phyloP scores from a whole-genome alignment of 2,797 vertebrate genomes.

The Coregonus sp. region DNA sequence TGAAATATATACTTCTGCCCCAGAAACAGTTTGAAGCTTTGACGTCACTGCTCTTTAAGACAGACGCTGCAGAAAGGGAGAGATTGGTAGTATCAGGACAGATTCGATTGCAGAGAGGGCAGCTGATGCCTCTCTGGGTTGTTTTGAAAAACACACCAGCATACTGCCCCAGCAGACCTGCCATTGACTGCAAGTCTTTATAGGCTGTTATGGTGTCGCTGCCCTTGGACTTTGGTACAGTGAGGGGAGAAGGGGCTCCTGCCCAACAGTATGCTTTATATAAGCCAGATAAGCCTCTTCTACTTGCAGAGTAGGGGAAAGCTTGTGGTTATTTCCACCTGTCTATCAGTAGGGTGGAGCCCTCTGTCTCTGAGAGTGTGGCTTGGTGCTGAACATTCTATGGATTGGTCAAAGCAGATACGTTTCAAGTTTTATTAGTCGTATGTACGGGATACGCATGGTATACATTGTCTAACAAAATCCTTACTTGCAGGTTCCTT shows the following conservation, averaged over 20 bases:
- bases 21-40: conserved; percentile 4
- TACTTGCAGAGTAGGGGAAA: not conserved
- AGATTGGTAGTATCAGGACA: not conserved
- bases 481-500: no score
- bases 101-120: not conserved
- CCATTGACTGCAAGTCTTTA: not conserved
- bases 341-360: not conserved
- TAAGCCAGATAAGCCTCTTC: not conserved
- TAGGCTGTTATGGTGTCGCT: not conserved
- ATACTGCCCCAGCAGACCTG: not conserved
- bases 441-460: no score
- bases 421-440: not conserved
- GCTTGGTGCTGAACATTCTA: not conserved
- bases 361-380: not conserved
- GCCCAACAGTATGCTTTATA: not conserved
- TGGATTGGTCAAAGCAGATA: not conserved
- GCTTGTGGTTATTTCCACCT: not conserved
- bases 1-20: conserved; percentile 43
- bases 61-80: not conserved
- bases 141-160: no score
- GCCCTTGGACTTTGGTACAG: not conserved
- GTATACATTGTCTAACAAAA: no score
- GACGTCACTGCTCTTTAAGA: conserved; percentile 8
- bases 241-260: not conserved
- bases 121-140: not conserved